These are phyloP conservation scores for Eira barbara DNA, from an alignment of 2,113 vertebrate genomes.

Conservation along the genomic window DNA sequence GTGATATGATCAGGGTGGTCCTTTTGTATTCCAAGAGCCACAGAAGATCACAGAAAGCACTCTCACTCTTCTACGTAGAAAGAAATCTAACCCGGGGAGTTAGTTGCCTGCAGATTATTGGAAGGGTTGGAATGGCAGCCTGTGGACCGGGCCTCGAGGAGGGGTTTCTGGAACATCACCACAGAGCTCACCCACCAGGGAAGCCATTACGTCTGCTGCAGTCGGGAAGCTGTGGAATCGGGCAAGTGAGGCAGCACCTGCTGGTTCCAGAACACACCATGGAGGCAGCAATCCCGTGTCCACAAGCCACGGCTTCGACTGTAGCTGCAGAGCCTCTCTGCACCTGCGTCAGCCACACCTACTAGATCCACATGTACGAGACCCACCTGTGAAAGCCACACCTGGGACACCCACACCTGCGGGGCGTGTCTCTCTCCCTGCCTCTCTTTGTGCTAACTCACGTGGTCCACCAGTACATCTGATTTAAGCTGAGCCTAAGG, in stretches of 20 bases:
- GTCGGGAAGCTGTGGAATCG: no score
- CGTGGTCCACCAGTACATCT: background rate
- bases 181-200: background rate
- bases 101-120: background rate
- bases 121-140: background rate
- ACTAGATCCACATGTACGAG: background rate
- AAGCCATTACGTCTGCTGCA: background rate
- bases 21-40: background rate
- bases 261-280: background rate
- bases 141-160: background rate
- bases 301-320: background rate
- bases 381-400: background rate
- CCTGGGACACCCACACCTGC: background rate
- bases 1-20: background rate
- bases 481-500: background rate
- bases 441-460: background rate
- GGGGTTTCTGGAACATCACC: background rate
- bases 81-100: background rate
- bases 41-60: background rate
- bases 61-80: background rate
- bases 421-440: background rate
- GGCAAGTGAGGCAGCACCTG: background rate
- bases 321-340: background rate
- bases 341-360: background rate
- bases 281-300: background rate